phyloP scores from a whole-genome alignment of 2,113 vertebrate genomes.

The Galeopterus variegatus region DNA sequence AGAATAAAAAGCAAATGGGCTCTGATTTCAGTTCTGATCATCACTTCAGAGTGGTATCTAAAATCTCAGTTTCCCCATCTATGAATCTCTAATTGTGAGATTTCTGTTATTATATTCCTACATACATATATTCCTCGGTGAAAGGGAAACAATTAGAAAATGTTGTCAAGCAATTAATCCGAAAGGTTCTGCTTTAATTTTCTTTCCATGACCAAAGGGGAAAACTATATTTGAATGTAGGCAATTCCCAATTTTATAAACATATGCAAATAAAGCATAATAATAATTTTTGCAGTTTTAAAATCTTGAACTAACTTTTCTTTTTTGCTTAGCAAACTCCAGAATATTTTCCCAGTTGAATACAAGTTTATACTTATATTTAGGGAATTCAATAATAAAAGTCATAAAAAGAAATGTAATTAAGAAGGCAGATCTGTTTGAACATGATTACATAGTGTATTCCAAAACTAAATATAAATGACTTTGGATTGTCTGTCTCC shows the following conservation, averaged over 20 bases:
- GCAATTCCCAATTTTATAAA: neutral
- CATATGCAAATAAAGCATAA: neutral
- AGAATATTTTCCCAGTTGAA: neutral
- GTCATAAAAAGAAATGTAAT: slow-evolving; percentile 34
- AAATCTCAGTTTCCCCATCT: neutral
- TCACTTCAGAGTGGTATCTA: neutral
- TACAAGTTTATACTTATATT: neutral
- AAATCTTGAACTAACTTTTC: neutral
- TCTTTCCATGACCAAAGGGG: neutral
- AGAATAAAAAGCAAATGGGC: neutral
- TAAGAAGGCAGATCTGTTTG: neutral
- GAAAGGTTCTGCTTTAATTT: slow-evolving; percentile 11
- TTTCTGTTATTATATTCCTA: neutral
- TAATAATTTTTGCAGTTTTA: neutral
- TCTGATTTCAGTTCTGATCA: neutral
- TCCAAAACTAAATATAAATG: slow-evolving; percentile 35
- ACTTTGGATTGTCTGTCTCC: neutral
- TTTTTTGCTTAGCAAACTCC: slow-evolving; percentile 29
- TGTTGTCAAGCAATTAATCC: neutral
- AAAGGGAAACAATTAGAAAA: neutral
- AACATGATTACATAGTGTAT: neutral
- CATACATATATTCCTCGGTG: neutral
- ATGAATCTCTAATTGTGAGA: neutral
- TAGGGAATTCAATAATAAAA: slow-evolving; percentile 47
- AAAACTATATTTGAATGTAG: neutral